Conservation (phyloP, 2,113 vertebrate genomes). For the Centropus bengalensis region DNA sequence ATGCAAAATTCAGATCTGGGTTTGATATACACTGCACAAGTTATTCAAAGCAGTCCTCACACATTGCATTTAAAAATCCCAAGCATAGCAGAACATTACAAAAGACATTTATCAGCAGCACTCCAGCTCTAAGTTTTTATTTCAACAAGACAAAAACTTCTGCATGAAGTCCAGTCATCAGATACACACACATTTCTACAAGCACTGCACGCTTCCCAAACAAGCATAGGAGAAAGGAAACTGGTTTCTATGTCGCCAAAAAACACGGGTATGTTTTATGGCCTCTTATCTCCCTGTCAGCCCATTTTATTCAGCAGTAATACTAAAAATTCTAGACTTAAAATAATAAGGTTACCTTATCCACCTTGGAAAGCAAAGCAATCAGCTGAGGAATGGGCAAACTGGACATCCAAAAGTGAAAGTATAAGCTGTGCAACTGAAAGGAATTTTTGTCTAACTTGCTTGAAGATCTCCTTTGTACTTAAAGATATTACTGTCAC, state of each 20-base stretch:
- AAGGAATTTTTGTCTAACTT: neutral
- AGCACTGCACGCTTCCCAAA: neutral
- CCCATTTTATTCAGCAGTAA: neutral
- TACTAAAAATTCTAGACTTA: neutral
- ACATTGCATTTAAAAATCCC: neutral
- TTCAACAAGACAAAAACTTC: neutral
- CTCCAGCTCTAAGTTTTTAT: neutral
- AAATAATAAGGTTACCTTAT: neutral
- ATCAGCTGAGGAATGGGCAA: neutral
- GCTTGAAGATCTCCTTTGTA: constrained; percentile 3
- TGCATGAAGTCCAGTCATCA: neutral
- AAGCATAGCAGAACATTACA: neutral
- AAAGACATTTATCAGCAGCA: neutral
- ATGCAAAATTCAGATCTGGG: neutral
- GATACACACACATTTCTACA: neutral
- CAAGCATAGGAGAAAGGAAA: neutral
- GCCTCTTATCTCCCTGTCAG: neutral
- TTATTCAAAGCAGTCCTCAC: neutral
- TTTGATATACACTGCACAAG: neutral
- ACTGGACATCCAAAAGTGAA: neutral
- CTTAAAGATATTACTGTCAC: neutral
- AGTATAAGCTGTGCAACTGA: constrained; percentile 16
- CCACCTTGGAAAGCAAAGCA: neutral
- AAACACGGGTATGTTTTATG: neutral
- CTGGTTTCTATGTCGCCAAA: neutral